Base-by-base conservation (phyloP, 2,888 invertebrate genomes). In the Pseudoips prasinana region DNA sequence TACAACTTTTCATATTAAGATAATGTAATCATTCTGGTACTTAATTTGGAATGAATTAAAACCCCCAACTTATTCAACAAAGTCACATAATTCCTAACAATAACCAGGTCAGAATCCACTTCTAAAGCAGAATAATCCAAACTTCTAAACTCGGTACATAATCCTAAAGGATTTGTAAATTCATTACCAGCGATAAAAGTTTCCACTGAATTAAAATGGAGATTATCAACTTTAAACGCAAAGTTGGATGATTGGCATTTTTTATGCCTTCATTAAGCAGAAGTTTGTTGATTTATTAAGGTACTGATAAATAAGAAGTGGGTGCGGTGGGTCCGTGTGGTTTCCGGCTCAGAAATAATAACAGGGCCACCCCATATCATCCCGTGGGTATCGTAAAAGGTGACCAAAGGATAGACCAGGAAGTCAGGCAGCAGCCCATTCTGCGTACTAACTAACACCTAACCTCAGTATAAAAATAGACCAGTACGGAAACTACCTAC, bases 101-200 rank as follows among this genome's bases (percentile, higher is more conserved):
- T 20, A 20, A 20, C 20, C 20, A 20, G 20, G 20, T 20, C 20
- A 7, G 7, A 20, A 20, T 20, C 20, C 3, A 20, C 20, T 20
- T 20, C 20, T 20, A 7, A 20, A 20, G 7, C 4, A 20, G 20
- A 20, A 20, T 20, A 5, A 20, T 14, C 14, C 14, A 14, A 14
- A 14, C 14, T 14, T 14, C 14, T 14, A 20, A 58, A 63, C 55
- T 57, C 51, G 18, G 46, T 39, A 46, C 52, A 58, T 69, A 71
- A 68, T 70, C 65, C 67, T 43, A 27, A 47, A 52, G 70, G 74
- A 75, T 73, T 73, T 73, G 74, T 71, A 70, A 75, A 75, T 74
- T 76, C 73, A 77, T 77, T 73, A 71, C 58, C 43, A 52, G 41
- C 66, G 67, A 70, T 74, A 73, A 77, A 75, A 77, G 68, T 73